Percentiles rank a stretch among this genome's conserved stretches.
phyloP scores from a whole-genome alignment of 2,113 vertebrate genomes.

The Boulengeromyrus knoepffleri region DNA sequence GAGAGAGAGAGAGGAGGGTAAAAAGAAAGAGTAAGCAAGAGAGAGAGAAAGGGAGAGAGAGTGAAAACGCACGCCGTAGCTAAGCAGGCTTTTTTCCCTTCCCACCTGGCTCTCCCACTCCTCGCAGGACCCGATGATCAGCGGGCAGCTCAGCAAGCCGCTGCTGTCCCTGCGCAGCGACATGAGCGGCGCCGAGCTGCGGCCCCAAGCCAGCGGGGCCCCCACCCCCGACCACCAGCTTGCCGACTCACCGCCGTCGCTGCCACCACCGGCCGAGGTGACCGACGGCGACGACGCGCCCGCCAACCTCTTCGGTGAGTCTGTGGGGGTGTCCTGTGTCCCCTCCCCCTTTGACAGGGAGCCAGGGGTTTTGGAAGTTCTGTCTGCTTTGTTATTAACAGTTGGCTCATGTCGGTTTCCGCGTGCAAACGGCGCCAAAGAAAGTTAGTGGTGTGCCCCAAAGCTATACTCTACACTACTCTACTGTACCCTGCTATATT shows the following conservation, averaged over 20 bases:
- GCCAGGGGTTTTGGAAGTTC: not conserved
- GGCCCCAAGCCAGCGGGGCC: conserved; percentile 85
- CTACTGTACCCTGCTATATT: not conserved
- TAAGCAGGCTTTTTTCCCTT: conserved; percentile 63
- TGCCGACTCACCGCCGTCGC: conserved; percentile 85
- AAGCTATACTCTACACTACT: not conserved
- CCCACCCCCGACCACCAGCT: conserved; percentile 87
- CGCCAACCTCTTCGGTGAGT: conserved; percentile 96
- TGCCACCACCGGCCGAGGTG: conserved; percentile 80
- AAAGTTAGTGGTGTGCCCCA: not conserved
- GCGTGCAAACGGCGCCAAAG: not conserved
- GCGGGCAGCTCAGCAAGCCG: conserved; percentile 97
- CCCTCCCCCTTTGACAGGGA: not conserved
- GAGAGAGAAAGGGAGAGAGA: conserved; percentile 52
- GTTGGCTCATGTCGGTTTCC: not conserved
- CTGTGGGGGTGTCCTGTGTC: not conserved
- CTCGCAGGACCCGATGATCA: conserved; percentile 95
- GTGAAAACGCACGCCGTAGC: conserved; percentile 47
- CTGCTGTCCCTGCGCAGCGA: conserved; percentile 92
- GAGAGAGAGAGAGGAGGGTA: conserved; percentile 57
- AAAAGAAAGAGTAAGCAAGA: conserved; percentile 57
- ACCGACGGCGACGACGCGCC: conserved; percentile 86
- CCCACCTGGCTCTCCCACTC: conserved; percentile 45
- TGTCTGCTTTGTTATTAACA: not conserved
- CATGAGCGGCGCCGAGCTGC: conserved; percentile 94